Conservation (phyloP, 2,113 vertebrate genomes). For the Zapus hudsonius region DNA sequence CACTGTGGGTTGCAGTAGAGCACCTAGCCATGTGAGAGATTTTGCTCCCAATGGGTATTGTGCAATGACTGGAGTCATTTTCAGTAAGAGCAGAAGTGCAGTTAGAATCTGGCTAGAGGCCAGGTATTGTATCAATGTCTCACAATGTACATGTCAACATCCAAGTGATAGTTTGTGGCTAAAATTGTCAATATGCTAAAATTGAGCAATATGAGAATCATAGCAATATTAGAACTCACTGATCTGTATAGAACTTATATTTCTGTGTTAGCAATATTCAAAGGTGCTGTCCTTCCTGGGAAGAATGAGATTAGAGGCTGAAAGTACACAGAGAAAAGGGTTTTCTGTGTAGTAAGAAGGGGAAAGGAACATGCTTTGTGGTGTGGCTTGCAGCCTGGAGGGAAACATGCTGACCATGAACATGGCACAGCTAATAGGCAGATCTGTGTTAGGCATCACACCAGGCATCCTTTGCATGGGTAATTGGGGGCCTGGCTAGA, state of each 20-base stretch:
- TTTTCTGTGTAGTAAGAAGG: not conserved
- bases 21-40: not conserved
- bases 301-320: not conserved
- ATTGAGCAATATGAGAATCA: not conserved
- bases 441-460: not conserved
- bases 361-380: not conserved
- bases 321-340: not conserved
- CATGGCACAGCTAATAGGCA: constrained; percentile 13
- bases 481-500: constrained; percentile 12
- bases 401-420: constrained; percentile 20
- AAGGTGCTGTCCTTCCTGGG: not conserved
- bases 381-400: not conserved
- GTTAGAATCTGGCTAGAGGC: not conserved
- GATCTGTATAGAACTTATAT: not conserved
- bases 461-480: constrained; percentile 32
- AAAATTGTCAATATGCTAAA: not conserved
- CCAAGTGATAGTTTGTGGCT: not conserved
- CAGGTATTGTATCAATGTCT: not conserved
- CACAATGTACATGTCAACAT: rapidly evolving
- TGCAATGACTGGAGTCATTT: not conserved
- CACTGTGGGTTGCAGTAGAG: not conserved
- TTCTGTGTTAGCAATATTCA: constrained; percentile 2
- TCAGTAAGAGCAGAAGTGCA: not conserved
- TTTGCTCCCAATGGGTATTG: not conserved
- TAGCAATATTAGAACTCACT: not conserved